phyloP scores from a whole-genome alignment of 2,888 invertebrate species.

The Brachynemurus nebulosus region DNA sequence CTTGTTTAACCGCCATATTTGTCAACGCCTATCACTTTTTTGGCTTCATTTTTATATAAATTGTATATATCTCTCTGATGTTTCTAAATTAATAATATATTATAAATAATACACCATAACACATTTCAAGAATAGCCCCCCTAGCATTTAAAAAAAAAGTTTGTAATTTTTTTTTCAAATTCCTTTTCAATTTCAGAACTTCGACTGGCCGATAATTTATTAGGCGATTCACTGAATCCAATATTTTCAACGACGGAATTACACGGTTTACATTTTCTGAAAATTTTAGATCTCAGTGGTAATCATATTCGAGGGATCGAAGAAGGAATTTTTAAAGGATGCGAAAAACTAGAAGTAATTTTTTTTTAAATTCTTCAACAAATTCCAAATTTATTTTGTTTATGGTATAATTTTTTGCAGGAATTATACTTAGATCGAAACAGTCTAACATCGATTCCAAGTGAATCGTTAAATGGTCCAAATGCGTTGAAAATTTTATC shows the following conservation, averaged over 20 bases:
- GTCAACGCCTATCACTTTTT: no score
- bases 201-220: conserved; percentile 62
- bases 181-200: conserved; percentile 39
- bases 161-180: neutral
- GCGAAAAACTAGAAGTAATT: conserved; percentile 50
- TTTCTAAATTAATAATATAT: no score
- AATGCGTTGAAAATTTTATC: conserved; percentile 56
- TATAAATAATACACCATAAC: no score
- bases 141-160: neutral
- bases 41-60: no score
- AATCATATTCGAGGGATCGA: conserved; percentile 73
- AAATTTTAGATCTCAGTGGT: conserved; percentile 62
- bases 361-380: neutral
- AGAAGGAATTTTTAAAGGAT: conserved; percentile 75
- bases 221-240: conserved; percentile 81
- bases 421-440: conserved; percentile 71
- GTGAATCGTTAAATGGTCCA: conserved; percentile 69
- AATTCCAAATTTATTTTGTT: neutral
- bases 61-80: no score
- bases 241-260: conserved; percentile 80
- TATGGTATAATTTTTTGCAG: no score
- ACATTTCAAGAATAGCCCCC: no score
- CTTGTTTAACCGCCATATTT: no score
- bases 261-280: conserved; percentile 56
- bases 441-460: conserved; percentile 60